Base-by-base conservation (phyloP, 1,140 invertebrate species). In the Coelopa frigida region DNA sequence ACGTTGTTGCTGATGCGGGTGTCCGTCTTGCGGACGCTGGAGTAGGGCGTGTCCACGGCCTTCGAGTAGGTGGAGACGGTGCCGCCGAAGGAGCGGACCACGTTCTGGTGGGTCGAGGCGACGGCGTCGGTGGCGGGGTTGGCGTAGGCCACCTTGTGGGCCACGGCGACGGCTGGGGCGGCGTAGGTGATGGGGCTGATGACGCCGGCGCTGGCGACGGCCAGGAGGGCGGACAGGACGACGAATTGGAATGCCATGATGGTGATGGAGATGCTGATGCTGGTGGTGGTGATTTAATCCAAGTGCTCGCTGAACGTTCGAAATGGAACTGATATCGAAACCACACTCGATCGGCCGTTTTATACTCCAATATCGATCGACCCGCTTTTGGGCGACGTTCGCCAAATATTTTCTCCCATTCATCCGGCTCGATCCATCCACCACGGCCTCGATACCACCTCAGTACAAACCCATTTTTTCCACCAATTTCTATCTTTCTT, bases 21-120 rank as follows among this genome's bases (percentile, higher is more conserved):
- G 58, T 79, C 78, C 55, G 70, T 72, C 70, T 80, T 80, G 49
- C 78, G 72, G 11, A 81, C 78, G 55, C 74, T 77, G 45, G 78
- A 80, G 71, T 74, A 80, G 12, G 79, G 75, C 23, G 74, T 76
- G 50, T 81, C 78, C 8, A 80, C 73, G 11, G 77, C 74, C 61
- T 80, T 80, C 46, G 73, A 74, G 71, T 78, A 78, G 49, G 72
- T 70, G 32, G 78, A 78, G 3, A 79, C 70, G n/a, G 75, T 77
- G 50, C 78, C 78, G 46, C 70, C 78, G 23, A 76, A 61, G 24
- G 75, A 75, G 23, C 77, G 70, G 15, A 78, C 55, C 11, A 77
- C 73, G 55, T 74, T 75, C 50, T 80, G 74, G 23, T 76, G 73
- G 12, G 75, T 71, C 26, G 74, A 52, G 27, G 77, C 78, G 21